Base-by-base conservation (phyloP, 2,888 invertebrate species). In the Patella pellucida region DNA sequence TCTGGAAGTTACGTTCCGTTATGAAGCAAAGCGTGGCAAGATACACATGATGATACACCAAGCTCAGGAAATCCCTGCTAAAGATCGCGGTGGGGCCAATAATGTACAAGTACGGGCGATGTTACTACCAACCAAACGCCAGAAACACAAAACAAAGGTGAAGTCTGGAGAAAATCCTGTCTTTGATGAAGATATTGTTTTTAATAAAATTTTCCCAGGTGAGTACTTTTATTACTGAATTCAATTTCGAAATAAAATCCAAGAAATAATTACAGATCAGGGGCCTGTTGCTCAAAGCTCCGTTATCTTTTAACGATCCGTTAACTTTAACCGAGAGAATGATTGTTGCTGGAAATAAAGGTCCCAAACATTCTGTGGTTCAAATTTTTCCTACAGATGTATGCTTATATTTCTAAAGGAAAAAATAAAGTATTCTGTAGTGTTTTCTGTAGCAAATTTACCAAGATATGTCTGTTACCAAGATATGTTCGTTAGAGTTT, bases 11-110 rank as follows among this genome's bases (percentile, higher is more conserved):
- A 96, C 96, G 11, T 93, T 97, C 87, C 92, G 96, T 52, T 97
- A 97, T 90, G 97, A 97, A 90, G 95, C 96, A 16, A 96, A 96
- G 11, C 95, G 96, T 92, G 94, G 96, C 78, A 96, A 95, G 92
- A 96, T 97, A 96, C 96, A 96, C 69, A 95, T 97, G 41, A 96
- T 96, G 86, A 95, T 98, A 74, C 93, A 97, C 81, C 97, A 97
- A 91, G 97, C 96, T 0, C 93, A 95, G 72, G 94, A 95, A 71
- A 93, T 97, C 85, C 95, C 96, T 78, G 93, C 94, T 84, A 93
- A 87, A 73, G 87, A 88, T 62, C 79, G 88, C 9, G 88, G 88
- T 7, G 88, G 88, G 12, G 87, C 89, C 41, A 89, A 85, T 76
- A 87, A 83, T 76, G 85, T 87, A 12, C 88, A 89, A 82, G 96